Base-by-base conservation (phyloP, 2,113 vertebrate species). In the Cisticola juncidis region DNA sequence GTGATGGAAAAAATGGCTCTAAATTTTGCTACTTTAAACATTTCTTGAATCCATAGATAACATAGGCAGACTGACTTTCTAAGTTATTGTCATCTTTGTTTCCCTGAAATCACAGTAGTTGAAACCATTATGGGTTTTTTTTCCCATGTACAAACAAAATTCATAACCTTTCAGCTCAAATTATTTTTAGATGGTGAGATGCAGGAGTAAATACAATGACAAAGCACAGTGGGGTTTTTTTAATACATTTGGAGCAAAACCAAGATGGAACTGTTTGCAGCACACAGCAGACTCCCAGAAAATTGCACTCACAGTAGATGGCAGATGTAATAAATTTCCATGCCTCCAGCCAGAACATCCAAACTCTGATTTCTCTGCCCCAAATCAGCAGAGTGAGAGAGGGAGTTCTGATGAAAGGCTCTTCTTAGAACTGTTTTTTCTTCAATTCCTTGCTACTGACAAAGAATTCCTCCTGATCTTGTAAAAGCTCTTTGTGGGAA, bases 231-330 rank as follows among this genome's bases (percentile, higher is more conserved):
- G 80, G 83, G 60, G 9, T 89, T 87, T 94, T 95, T 79, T 84
- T 82, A 88, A 48, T 87, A 74, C 21, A 31, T 86, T 44, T 94
- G 94, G 88, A 95, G 77, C 72, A 81, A 79, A 94, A 60, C 88
- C 95, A 93, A 91, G 94, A 97, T 84, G 91, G 88, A 94, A 76
- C 88, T 95, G 92, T 94, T 94, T 89, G 61, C 92, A 89, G 91
- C 77, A 69, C 14, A 2, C 80, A 95, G 89, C 91, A 91, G 94
- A 90, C 76, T 95, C 64, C 71, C 60, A 91, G 94, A 87, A 94
- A 97, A 97, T 94, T 94, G 86, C 83, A 71, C 72, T 93, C 69
- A 56, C 77, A 74, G 72, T 76, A 60, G 86, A 60, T 6, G 6
- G 92, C 77, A 90, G 91, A 70, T 92, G 88, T 76, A 92, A 95